Percentiles rank a stretch among this genome's conserved stretches.
phyloP scores from a whole-genome alignment of 2,113 vertebrate species.

The Myotis yumanensis region DNA sequence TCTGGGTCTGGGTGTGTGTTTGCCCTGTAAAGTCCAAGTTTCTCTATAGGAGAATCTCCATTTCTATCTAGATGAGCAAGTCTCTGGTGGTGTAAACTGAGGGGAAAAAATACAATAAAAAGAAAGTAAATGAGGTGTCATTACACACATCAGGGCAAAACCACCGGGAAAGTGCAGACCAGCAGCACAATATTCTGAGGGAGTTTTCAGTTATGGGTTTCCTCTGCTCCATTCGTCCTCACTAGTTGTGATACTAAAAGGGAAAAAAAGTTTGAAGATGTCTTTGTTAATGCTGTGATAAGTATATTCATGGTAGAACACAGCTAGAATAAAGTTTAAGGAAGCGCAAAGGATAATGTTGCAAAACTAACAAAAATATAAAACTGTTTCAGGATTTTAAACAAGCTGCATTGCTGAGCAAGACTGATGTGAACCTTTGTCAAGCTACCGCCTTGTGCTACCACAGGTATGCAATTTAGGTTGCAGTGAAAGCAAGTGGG shows the following conservation, averaged over 20 bases:
- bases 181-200: not conserved
- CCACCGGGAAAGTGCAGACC: not conserved
- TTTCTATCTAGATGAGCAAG: not conserved
- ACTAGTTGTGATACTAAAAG: not conserved
- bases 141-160: not conserved
- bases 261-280: not conserved
- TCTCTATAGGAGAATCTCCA: constrained; percentile 18
- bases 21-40: not conserved
- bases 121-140: not conserved
- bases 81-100: not conserved
- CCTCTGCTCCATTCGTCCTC: not conserved
- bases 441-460: constrained; percentile 82
- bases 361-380: constrained; percentile 14
- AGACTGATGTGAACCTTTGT: constrained; percentile 75
- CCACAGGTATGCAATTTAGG: constrained; percentile 80
- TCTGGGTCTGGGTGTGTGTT: not conserved
- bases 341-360: not conserved
- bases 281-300: not conserved
- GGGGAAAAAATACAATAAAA: not conserved
- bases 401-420: constrained; percentile 72
- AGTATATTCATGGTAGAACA: not conserved
- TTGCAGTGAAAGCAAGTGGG: not conserved
- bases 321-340: constrained; percentile 8
- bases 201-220: not conserved
- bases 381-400: constrained; percentile 86